Conservation (phyloP, 2,797 vertebrate species). For the Natrix natrix region DNA sequence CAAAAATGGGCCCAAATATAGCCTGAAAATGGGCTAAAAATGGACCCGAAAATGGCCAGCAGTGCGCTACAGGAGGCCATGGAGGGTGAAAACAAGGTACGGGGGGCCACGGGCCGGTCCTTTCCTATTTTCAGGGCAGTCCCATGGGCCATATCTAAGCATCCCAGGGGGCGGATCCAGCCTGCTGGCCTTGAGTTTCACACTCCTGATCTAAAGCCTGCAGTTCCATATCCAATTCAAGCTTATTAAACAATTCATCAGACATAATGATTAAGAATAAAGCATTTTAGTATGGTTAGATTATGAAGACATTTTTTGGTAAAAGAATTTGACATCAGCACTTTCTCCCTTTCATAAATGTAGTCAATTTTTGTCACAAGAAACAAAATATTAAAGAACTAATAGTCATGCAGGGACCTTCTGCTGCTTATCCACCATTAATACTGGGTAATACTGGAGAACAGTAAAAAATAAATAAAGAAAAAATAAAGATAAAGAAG, state of each 20-base stretch:
- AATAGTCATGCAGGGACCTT: not conserved
- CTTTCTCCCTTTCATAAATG: not conserved
- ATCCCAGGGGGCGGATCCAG: too few species aligned
- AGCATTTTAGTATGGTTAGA: not conserved
- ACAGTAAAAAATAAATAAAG: too few species aligned
- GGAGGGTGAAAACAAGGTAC: too few species aligned
- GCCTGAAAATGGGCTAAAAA: too few species aligned
- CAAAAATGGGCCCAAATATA: too few species aligned
- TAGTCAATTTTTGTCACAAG: not conserved
- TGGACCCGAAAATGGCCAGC: too few species aligned
- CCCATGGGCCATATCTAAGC: too few species aligned
- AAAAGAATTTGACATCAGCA: not conserved
- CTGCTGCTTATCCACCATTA: not conserved
- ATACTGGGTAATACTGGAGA: not conserved
- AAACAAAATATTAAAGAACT: not conserved
- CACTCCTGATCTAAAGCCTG: too few species aligned
- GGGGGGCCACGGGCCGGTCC: too few species aligned
- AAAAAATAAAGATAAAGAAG: not conserved
- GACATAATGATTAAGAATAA: constrained; percentile 6
- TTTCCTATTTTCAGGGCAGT: too few species aligned
- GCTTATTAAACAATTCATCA: not conserved
- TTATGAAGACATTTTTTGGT: not conserved
- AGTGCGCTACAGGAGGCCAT: too few species aligned
- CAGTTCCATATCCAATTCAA: not conserved
- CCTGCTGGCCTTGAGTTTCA: too few species aligned